Evolutionary conservation across 2,113 vertebrate species (phyloP).

Genomic region (Opisthocomus hoazin): DNA sequence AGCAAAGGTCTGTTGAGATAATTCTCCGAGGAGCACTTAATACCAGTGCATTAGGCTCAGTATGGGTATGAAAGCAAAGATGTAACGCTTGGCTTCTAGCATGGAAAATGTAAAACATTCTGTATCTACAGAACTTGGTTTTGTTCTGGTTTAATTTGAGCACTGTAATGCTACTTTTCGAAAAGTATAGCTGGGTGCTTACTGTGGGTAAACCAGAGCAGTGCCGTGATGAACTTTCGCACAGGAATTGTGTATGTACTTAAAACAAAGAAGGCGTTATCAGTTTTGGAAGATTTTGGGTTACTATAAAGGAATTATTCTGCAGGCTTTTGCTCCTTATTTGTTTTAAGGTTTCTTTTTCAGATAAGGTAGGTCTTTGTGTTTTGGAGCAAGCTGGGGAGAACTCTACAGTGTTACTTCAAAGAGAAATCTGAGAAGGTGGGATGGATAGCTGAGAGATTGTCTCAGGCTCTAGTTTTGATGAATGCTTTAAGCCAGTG

Average conservation of each 20-base stretch:
- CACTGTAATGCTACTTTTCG: neutral
- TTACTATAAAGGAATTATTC: neutral
- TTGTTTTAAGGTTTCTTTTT: slow-evolving; percentile 8
- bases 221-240: neutral
- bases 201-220: neutral
- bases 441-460: neutral
- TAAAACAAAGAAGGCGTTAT: neutral
- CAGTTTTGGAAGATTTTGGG: neutral
- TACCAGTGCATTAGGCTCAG: neutral
- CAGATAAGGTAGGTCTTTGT: neutral
- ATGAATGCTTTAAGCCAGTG: neutral
- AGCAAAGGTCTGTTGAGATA: neutral
- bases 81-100: neutral
- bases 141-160: neutral
- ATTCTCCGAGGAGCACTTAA: neutral
- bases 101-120: neutral
- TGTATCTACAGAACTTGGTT: neutral
- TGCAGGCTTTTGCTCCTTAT: neutral
- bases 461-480: neutral
- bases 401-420: neutral
- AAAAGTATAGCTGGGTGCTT: neutral
- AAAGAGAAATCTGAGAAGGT: slow-evolving; percentile 12
- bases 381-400: neutral
- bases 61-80: neutral
- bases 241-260: neutral